Evolutionary conservation across 2,888 invertebrate species (phyloP), one percentile per base, ranked within the genome.

Genomic region (Cheilosia vernalis): DNA sequence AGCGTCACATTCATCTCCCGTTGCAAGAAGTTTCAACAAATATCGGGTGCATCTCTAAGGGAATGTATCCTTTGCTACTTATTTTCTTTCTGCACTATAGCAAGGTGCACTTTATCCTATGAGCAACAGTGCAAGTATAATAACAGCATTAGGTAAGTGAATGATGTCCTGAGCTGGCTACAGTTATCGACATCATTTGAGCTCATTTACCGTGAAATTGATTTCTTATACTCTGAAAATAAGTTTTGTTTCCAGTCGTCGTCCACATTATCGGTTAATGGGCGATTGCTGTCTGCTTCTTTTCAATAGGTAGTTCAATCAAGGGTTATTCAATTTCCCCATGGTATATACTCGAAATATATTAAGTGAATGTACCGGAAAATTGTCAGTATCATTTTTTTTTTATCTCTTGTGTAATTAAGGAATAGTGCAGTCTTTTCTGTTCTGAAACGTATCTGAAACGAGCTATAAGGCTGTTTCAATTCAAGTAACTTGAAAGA

Each of bases 191-290:
- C 47, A 73, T 63, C 55, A 53, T 55, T 63, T 33, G 37, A 44
- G 51, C 33, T 73, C 63, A 73, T 61, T 73, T 73, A 51, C 73
- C 63, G 63, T 73, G 73, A 73, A 73, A 73, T 73, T 63, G 73
- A 73, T 73, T 73, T 63, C 33, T 42, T 55, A 19, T 33, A 53
- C 24, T 6, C 6, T 63, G 15, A 44, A 51, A 37, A 30, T 24
- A 44, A 53, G 33, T 27, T 24, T 5, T 7, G 0, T 60, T 13
- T 58, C 17, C 42, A 55, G 17, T 55, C 17, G 6, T n/a, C n/a
- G 13, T n/a, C n/a, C n/a, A n/a, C n/a, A n/a, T 40, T 42, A 27
- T 53, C 53, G 24, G 37, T 51, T 51, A n/a, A 51, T 17, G 37
- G 13, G 37, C 37, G 10, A 3, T 37, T 37, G 13, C 4, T 37